Base-by-base conservation (phyloP, 2,888 invertebrate genomes). In the Plagodis dolabraria region DNA sequence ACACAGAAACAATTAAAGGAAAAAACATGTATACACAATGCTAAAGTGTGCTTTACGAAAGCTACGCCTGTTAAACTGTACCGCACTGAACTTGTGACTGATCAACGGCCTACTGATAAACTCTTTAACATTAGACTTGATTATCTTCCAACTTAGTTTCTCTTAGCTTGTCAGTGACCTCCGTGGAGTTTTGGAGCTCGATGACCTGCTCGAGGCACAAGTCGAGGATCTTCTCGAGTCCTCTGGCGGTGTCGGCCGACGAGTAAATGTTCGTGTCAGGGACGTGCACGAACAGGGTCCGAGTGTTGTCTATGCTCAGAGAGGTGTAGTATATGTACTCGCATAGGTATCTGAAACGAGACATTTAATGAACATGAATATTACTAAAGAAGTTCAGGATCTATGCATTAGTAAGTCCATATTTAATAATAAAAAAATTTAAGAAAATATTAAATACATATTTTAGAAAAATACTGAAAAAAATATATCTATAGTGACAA, bases 291-390 rank as follows among this genome's bases (percentile, higher is more conserved):
- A 98, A 97, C 10, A 97, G 85, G 2, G 95, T 93, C 56, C 94
- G 89, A 0, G 83, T 78, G 55, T 87, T 87, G 86, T 96, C 93
- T 33, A 95, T 92, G 68, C 93, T 93, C 42, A 97, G 89, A 0
- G 97, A 97, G 33, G 95, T 94, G 88, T 95, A 97, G 88, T 95
- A 97, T 53, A 94, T 96, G 84, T 96, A 98, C 85, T 97, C 97
- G 82, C 97, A 98, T 5, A 97, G 87, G 81, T 95, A 98, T 83
- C 96, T 95, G 82, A 12, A 92, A 82, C 12, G 49, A 53, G 44
- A 36, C n/a, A n/a, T n/a, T n/a, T n/a, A n/a, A n/a, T n/a, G n/a
- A n/a, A n/a, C n/a, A n/a, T n/a, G n/a, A n/a, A n/a, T n/a, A n/a
- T n/a, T n/a, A n/a, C n/a, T n/a, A n/a, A n/a, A n/a, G n/a, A n/a